Percentiles rank a stretch among this genome's conserved stretches.
Conservation (phyloP, 2,113 vertebrate species). For the Ceyx margarethae region DNA sequence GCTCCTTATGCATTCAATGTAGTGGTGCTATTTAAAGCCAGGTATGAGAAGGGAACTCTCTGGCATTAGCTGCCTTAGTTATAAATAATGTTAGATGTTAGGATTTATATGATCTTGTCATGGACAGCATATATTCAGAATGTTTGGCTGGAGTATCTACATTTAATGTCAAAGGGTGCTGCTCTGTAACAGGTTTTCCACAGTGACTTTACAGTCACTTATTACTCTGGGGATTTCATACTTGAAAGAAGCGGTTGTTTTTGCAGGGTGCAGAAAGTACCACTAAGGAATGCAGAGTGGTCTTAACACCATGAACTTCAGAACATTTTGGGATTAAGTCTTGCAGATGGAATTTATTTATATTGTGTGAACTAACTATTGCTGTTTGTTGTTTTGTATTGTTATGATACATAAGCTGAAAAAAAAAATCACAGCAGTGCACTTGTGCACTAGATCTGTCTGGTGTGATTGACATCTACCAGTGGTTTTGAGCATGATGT, state of each 20-base stretch:
- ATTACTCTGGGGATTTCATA: not conserved
- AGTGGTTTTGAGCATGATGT: fast-evolving
- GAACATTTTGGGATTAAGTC: not conserved
- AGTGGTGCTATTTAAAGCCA: slow-evolving; percentile 59
- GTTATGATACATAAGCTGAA: not conserved
- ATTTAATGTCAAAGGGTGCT: slow-evolving; percentile 43
- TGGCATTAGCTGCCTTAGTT: slow-evolving; percentile 34
- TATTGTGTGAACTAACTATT: not conserved
- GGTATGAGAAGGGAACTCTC: slow-evolving; percentile 47
- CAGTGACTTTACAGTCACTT: not conserved
- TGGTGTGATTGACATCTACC: not conserved
- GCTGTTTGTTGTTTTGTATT: not conserved
- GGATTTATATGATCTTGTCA: slow-evolving; percentile 16
- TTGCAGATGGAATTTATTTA: not conserved
- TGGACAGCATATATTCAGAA: not conserved
- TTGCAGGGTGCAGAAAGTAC: not conserved
- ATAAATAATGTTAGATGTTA: slow-evolving; percentile 43
- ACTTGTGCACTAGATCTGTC: not conserved
- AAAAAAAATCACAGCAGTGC: not conserved
- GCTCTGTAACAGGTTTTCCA: not conserved
- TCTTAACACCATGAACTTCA: not conserved
- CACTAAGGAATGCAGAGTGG: not conserved
- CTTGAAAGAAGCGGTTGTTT: not conserved
- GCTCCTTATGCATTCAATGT: slow-evolving; percentile 5
- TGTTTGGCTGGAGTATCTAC: not conserved